Conservation (phyloP, 2,888 invertebrate species). For the Trachelus stipa region DNA sequence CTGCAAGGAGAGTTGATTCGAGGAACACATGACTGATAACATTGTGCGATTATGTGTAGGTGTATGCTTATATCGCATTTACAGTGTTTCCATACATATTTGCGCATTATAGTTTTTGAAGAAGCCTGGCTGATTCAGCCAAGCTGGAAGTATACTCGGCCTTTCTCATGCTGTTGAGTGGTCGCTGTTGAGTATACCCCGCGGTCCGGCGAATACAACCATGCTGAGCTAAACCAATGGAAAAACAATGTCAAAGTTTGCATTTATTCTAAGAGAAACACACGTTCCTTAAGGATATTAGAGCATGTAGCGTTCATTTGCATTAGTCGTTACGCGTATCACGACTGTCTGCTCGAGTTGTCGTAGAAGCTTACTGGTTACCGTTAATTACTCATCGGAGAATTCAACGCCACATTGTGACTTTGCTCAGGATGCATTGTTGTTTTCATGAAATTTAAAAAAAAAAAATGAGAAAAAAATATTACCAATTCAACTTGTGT, state of each 20-base stretch:
- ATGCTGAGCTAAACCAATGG: constrained; percentile 58
- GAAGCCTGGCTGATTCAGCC: constrained; percentile 59
- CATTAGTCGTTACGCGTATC: background rate
- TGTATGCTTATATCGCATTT: background rate
- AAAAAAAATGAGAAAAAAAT: background rate
- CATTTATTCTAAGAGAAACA: background rate
- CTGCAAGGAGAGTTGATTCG: background rate
- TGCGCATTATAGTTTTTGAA: background rate
- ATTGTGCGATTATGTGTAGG: background rate
- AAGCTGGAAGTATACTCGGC: constrained; percentile 66
- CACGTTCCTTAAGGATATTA: background rate
- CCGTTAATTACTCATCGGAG: background rate
- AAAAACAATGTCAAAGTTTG: constrained; percentile 34
- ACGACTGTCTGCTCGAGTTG: background rate
- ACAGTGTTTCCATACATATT: constrained; percentile 15
- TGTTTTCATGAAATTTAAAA: background rate
- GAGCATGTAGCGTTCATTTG: background rate
- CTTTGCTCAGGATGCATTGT: background rate
- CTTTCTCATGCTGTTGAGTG: constrained; percentile 67
- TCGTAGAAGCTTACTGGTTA: background rate
- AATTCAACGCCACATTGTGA: background rate
- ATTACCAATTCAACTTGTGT: background rate
- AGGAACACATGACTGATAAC: background rate
- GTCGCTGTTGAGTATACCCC: constrained; percentile 66
- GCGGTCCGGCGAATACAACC: constrained; percentile 61